phyloP scores from a whole-genome alignment of 1,140 invertebrate species.

The Solenopsis invicta region DNA sequence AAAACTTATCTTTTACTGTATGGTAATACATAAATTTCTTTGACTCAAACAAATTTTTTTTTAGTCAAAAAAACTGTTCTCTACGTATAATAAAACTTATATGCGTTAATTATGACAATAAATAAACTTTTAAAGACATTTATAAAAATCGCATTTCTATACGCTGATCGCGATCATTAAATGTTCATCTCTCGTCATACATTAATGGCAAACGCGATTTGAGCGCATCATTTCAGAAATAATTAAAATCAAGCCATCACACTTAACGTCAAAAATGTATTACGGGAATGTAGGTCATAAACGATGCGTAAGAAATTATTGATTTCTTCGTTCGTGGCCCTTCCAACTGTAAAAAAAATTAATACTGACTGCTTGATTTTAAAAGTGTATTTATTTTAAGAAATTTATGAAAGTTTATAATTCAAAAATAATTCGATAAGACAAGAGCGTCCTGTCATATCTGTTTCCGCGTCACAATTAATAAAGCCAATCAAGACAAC shows the following conservation, averaged over 20 bases:
- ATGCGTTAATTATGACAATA: background rate
- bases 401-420: conserved; percentile 17
- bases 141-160: background rate
- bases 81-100: background rate
- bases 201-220: conserved; percentile 11
- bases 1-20: too few species aligned
- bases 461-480: conserved; percentile 17
- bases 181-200: background rate
- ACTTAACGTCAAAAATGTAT: conserved; percentile 16
- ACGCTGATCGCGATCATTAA: background rate
- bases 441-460: background rate
- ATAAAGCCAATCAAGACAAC: conserved; percentile 28
- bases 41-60: too few species aligned
- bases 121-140: background rate
- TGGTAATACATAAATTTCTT: too few species aligned
- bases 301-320: conserved; percentile 21
- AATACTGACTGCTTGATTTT: background rate
- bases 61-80: too few species aligned
- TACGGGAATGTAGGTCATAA: conserved; percentile 3
- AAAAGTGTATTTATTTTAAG: background rate
- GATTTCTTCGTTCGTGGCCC: background rate
- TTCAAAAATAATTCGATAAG: conserved; percentile 30
- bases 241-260: background rate
- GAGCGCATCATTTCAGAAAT: background rate
- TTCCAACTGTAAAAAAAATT: conserved; percentile 8